Base-by-base conservation (phyloP, 1,140 invertebrate species). In the Harpegnathos saltator region DNA sequence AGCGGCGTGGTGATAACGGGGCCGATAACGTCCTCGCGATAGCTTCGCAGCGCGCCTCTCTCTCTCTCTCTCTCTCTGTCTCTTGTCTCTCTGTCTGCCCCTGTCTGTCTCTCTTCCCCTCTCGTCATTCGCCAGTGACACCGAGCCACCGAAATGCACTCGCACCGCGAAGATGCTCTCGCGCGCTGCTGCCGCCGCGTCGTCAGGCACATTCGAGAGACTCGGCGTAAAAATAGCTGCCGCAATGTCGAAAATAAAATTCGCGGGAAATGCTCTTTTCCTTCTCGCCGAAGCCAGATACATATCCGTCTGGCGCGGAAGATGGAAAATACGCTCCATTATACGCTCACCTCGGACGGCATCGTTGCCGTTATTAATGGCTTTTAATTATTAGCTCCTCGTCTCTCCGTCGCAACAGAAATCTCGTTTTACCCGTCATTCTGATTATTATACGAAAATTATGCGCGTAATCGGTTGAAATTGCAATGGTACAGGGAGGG, bases 1-100 rank as follows among this genome's bases (percentile, higher is more conserved):
- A 90, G 61, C 82, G 78, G 65, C 82, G 78, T 77, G 58, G 52
- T 52, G 89, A 90, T 90, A 90, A 90, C 81, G 24, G 22, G 9
- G 3, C 38, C 82, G 89, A 89, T 90, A 89, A 90, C 89, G 78
- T 48, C 56, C 26, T 44, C 38, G 54, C 61, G 86, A 90, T 90
- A 90, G 83, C 50, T 44, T 44, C 38, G 3, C 38, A 1, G 81
- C 62, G 19, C 24, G n/a, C 14, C 61, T 12, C 71, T 3, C 56
- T 56, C 58, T 63, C 24, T 15, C n/a, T 5, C 29, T 33, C 29
- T 33, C 38, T 44, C 33, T 33, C 33, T 7, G 33, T 33, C 33
- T 33, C 33, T 33, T 7, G 33, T 1, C 7, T 7, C n/a, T n/a
- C n/a, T n/a, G n/a, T 33, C n/a, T n/a, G n/a, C n/a, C 58, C 48